A percentile compares a stretch with the other conserved stretches of the same genome.
phyloP scores from a whole-genome alignment of 2,113 vertebrate species.

The Neodon shergylaensis region DNA sequence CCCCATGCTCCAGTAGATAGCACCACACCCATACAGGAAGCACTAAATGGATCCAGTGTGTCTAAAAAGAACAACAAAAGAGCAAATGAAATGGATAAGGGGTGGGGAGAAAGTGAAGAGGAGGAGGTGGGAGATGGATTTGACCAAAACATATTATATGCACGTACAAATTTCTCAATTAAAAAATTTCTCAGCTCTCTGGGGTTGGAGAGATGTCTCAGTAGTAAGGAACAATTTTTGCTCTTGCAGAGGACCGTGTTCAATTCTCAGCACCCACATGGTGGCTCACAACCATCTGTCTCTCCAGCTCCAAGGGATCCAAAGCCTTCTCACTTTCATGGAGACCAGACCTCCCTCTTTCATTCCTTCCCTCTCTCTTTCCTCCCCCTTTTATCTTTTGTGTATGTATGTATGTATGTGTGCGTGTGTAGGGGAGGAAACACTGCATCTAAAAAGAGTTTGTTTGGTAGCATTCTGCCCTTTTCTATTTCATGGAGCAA shows the following conservation, averaged over 20 bases:
- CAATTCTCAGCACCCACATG: not conserved
- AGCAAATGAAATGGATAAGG: not conserved
- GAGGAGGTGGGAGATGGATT: not conserved
- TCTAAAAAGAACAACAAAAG: not conserved
- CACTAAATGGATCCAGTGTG: not conserved
- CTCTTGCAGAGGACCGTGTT: not conserved
- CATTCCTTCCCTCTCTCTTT: no score
- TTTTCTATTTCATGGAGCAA: no score
- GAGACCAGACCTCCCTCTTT: no score
- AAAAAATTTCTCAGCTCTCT: not conserved
- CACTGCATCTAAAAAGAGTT: no score
- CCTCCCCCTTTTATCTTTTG: no score
- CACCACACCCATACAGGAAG: no score
- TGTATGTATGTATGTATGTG: no score
- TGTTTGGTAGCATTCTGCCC: no score
- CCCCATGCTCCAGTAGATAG: not conserved
- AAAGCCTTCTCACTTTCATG: not conserved
- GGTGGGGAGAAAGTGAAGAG: not conserved
- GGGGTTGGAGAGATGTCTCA: not conserved
- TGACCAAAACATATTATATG: not conserved
- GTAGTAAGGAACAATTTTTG: not conserved
- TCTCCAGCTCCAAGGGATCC: not conserved
- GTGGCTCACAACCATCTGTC: not conserved
- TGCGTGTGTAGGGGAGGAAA: no score
- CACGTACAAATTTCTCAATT: not conserved